Conservation (phyloP, 2,888 invertebrate species). For the Ennomos fuscantarius region DNA sequence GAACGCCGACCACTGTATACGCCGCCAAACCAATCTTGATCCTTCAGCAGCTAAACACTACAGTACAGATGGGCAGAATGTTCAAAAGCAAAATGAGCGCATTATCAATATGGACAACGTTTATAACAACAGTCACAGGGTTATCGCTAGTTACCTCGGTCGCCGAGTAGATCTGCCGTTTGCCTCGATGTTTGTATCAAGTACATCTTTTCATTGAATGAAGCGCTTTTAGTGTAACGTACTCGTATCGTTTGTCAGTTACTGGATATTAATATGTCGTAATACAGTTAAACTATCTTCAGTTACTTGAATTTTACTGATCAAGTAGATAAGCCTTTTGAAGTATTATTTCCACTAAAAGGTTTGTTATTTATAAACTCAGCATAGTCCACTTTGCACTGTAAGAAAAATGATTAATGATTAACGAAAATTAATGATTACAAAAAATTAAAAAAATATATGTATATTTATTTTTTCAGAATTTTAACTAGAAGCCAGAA, state of each 20-base stretch:
- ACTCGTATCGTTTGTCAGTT: not conserved
- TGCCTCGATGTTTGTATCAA: slow-evolving; percentile 22
- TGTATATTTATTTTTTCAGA: too few species aligned
- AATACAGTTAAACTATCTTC: too few species aligned
- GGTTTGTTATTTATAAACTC: too few species aligned
- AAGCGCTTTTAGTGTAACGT: slow-evolving; percentile 4
- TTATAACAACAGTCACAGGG: slow-evolving; percentile 32
- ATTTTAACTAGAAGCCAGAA: too few species aligned
- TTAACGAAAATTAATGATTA: too few species aligned
- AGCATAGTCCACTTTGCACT: too few species aligned
- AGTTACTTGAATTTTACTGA: too few species aligned
- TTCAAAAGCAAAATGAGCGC: slow-evolving; percentile 23
- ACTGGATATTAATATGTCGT: too few species aligned
- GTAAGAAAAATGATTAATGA: too few species aligned
- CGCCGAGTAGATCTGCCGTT: slow-evolving; percentile 23
- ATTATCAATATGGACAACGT: slow-evolving; percentile 4
- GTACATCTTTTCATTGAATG: not conserved
- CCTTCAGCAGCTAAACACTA: slow-evolving; percentile 43
- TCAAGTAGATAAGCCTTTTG: too few species aligned
- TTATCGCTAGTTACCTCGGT: slow-evolving; percentile 28
- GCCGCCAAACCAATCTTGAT: slow-evolving; percentile 57
- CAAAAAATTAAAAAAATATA: too few species aligned
- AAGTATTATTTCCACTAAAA: too few species aligned
- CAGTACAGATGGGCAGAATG: not conserved
- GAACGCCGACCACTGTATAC: slow-evolving; percentile 29